Evolutionary conservation across 2,113 vertebrate genomes (phyloP).

Genomic region (Carettochelys insculpta): DNA sequence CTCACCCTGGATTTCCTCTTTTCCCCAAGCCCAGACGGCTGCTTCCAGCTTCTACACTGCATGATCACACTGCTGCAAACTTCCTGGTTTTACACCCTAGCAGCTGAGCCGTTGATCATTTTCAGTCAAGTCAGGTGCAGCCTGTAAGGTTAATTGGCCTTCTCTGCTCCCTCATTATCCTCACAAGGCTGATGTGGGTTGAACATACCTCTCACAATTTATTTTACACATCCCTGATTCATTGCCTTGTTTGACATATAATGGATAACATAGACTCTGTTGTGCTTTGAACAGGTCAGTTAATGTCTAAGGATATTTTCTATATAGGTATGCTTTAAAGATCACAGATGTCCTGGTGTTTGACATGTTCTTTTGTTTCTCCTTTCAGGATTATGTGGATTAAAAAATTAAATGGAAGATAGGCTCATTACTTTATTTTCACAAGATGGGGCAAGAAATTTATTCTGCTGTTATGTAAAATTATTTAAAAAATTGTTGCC

Average conservation of each 20-base stretch:
- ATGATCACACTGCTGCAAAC: background rate
- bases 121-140: background rate
- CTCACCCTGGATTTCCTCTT: background rate
- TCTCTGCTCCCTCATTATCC: background rate
- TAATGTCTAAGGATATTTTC: background rate
- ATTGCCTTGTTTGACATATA: background rate
- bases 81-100: background rate
- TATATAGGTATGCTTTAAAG: rapidly evolving
- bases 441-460: background rate
- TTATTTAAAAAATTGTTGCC: background rate
- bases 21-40: background rate
- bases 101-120: background rate
- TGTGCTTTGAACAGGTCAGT: background rate
- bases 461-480: background rate
- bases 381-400: background rate
- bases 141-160: background rate
- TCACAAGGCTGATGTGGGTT: background rate
- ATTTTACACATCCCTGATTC: background rate
- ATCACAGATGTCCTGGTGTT: rapidly evolving
- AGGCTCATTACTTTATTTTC: background rate
- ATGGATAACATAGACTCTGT: rapidly evolving
- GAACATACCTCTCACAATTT: background rate
- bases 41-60: background rate
- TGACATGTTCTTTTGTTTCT: background rate
- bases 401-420: background rate